Base-by-base conservation (phyloP, 2,797 vertebrate genomes). In the Sebastes alutus region DNA sequence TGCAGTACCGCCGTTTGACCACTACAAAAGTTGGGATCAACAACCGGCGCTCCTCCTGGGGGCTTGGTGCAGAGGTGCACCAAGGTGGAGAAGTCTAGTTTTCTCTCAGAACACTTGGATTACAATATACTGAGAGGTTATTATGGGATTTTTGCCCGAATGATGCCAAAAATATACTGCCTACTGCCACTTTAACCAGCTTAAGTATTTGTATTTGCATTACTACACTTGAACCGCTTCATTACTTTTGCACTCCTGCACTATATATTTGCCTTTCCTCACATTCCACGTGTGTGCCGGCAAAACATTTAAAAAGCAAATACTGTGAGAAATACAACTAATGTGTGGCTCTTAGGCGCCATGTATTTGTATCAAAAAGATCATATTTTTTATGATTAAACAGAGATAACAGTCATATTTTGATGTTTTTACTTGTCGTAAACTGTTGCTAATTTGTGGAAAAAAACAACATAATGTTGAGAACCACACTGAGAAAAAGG, bases 81-180 rank as follows among this genome's bases (percentile, higher is more conserved):
- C 42, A 46, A 46, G 42, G 7, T 46, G 16, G 0, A 18, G 42
- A 46, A 46, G 0, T 46, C 16, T 46, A 46, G 42, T 46, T 18
- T 18, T 46, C 42, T 46, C 42, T 46, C 7, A 46, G 42, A 46
- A 46, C 42, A 46, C 16, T 0, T 46, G 42, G 16, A 0, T 46
- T 46, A 46, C 42, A 46, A 46, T 46, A 46, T 46, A 0, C 16
- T 46, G 42, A 20, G 0, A 46, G 42, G 42, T 20, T 20, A 46
- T 46, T 46, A 46, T 4, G 0, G 42, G 0, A 18, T 18, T 7
- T 46, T 46, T 46, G 42, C 7, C 42, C 7, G 30, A 18, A 46
- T 18, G 42, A 46, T 18, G 42, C 16, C 16, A 46, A 46, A 46
- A 0, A 46, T 46, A 46, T 46, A 46, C 42, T 18, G 42, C 16